Evolutionary conservation across 2,113 vertebrate genomes (phyloP).

Genomic region (Ptilorrhoa leucosticta): DNA sequence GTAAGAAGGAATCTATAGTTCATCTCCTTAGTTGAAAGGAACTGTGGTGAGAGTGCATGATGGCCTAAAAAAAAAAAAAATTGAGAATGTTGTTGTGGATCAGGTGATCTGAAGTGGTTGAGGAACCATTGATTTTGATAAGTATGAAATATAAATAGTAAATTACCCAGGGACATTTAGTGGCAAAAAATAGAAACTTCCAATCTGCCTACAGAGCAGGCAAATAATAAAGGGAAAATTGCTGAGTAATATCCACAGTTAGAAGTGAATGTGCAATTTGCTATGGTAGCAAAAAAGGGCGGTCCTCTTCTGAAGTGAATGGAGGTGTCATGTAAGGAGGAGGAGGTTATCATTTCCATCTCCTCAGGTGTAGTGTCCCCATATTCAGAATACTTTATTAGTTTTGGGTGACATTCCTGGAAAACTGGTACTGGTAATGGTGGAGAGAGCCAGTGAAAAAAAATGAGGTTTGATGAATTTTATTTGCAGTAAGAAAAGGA

Average conservation of each 20-base stretch:
- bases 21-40: background rate
- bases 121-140: background rate
- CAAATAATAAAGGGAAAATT: background rate
- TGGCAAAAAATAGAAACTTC: constrained; percentile 40
- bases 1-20: background rate
- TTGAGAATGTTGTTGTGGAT: background rate
- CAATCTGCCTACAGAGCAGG: background rate
- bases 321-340: background rate
- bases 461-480: background rate
- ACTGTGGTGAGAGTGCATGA: background rate
- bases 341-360: background rate
- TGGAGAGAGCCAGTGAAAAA: background rate
- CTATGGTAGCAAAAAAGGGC: background rate
- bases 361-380: background rate
- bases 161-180: background rate
- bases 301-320: background rate
- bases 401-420: background rate
- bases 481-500: background rate
- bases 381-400: background rate
- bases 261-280: background rate
- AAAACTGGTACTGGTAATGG: background rate
- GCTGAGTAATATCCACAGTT: constrained; percentile 18
- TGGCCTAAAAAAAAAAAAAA: background rate
- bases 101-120: background rate
- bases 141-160: constrained; percentile 32